Conservation (phyloP, 2,113 vertebrate genomes). For the Steatornis caripensis region DNA sequence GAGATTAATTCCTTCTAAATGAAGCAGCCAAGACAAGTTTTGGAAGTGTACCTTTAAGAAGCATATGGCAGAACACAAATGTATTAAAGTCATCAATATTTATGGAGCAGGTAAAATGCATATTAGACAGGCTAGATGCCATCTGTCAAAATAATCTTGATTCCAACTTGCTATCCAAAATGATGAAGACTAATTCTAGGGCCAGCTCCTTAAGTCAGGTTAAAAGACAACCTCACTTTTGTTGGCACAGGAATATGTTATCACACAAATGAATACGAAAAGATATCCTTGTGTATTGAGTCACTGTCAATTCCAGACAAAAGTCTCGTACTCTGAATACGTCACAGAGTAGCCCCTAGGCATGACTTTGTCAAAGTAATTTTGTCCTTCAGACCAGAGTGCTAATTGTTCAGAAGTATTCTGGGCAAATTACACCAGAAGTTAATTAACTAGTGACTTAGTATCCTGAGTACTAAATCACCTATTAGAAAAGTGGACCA, state of each 20-base stretch:
- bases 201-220: constrained; percentile 52
- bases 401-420: constrained; percentile 35
- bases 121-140: constrained; percentile 50
- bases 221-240: too few relatives aligned
- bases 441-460: background rate
- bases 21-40: constrained; percentile 20
- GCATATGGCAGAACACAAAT: constrained; percentile 43
- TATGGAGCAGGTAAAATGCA: constrained; percentile 63
- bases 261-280: constrained; percentile 6
- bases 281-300: constrained; percentile 12
- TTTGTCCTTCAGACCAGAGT: constrained; percentile 26
- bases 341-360: background rate
- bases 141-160: constrained; percentile 62
- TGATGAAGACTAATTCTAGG: constrained; percentile 8
- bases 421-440: background rate
- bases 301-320: constrained; percentile 31
- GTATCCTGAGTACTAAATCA: background rate
- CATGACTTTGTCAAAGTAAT: constrained; percentile 28
- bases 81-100: constrained; percentile 63
- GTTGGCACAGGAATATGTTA: too few relatives aligned
- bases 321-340: background rate
- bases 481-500: background rate
- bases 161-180: constrained; percentile 45
- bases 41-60: constrained; percentile 56
- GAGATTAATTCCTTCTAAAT: constrained; percentile 40